These are phyloP conservation scores for Aplysia californica DNA, from an alignment of 1,140 invertebrate genomes.

Conservation along the genomic window DNA sequence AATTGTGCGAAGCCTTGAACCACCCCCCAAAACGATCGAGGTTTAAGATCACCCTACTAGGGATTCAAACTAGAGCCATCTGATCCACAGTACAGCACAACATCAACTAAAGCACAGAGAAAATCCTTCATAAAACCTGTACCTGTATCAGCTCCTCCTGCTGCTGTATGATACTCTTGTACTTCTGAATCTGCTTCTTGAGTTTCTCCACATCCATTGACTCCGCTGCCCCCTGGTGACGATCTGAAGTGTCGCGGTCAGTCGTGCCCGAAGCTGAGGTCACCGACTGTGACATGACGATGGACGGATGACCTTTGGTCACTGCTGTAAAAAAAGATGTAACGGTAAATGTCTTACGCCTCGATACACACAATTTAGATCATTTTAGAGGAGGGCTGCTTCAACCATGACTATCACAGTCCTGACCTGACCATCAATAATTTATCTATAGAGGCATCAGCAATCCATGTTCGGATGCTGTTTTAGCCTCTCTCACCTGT, in stretches of 20 bases:
- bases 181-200: constrained; percentile 51
- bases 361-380: not conserved
- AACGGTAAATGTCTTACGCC: not conserved
- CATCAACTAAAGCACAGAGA: not conserved
- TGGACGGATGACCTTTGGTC: not conserved
- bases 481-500: too few species aligned
- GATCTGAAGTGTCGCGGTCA: not conserved
- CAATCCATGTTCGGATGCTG: too few species aligned
- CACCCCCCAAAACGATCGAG: too few species aligned
- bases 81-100: too few species aligned
- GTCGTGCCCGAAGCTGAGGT: not conserved
- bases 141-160: constrained; percentile 63
- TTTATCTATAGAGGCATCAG: too few species aligned
- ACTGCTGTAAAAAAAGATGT: not conserved
- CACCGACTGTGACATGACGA: not conserved
- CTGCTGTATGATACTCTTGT: constrained; percentile 59
- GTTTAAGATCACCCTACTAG: too few species aligned
- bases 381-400: too few species aligned
- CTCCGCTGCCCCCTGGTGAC: not conserved
- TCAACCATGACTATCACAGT: too few species aligned
- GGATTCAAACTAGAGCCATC: too few species aligned
- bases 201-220: constrained; percentile 43
- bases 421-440: too few species aligned
- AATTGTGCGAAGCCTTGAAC: too few species aligned
- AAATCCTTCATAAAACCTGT: constrained; percentile 3